A percentile compares a stretch with the other conserved stretches of the same genome.
These are phyloP conservation scores for Aporophyla nigra DNA, from an alignment of 2,888 invertebrate species.

Conservation along the genomic window DNA sequence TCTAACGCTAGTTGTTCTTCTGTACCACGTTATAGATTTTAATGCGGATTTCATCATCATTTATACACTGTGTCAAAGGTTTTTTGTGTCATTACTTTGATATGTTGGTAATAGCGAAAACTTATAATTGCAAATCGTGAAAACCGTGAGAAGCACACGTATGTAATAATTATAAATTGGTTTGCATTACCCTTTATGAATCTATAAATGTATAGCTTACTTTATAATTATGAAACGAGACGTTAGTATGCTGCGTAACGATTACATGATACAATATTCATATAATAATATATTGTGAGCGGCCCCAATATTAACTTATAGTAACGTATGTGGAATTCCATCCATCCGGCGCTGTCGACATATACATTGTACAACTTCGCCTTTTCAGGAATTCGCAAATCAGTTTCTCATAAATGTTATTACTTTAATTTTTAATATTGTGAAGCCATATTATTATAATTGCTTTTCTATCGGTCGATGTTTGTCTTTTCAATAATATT, in stretches of 20 bases:
- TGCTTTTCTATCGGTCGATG: background rate
- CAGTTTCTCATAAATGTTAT: constrained; percentile 1
- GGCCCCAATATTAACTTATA: constrained; percentile 2
- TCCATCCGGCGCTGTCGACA: background rate
- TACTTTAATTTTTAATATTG: background rate
- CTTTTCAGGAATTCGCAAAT: constrained; percentile 16
- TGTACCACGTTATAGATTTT: no score
- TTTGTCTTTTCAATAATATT: background rate
- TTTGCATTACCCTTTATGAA: no score
- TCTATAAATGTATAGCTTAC: background rate
- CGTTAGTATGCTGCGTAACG: background rate
- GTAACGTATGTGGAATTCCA: constrained; percentile 10
- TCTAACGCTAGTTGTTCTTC: no score
- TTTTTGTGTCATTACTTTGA: no score
- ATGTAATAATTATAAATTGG: no score
- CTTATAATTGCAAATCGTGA: no score
- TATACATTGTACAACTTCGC: constrained; percentile 1
- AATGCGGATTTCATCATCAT: no score
- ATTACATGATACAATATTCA: background rate
- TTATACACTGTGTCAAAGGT: no score
- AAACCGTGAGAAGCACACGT: no score
- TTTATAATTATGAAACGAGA: background rate
- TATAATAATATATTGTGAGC: background rate
- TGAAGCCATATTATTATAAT: background rate
- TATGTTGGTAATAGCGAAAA: no score